A percentile compares a stretch with the other conserved stretches of the same genome.
Evolutionary conservation across 2,113 vertebrate species (phyloP).

Genomic region (Sapayoa aenigma): DNA sequence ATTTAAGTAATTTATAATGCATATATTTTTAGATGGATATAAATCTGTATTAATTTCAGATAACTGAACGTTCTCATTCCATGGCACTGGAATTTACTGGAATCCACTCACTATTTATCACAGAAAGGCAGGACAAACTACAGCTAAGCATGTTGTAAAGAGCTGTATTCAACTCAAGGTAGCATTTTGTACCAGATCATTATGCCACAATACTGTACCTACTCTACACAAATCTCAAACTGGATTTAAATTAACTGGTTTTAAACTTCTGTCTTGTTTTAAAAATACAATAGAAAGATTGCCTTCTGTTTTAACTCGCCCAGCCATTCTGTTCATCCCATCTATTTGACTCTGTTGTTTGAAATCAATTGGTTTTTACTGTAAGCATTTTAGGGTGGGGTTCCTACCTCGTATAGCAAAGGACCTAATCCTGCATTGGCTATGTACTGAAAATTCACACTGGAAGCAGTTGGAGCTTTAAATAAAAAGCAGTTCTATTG

Average conservation of each 20-base stretch:
- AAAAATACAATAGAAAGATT: slow-evolving; percentile 30
- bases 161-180: not conserved
- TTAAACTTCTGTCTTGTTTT: slow-evolving; percentile 41
- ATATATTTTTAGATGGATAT: not conserved
- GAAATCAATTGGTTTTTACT: slow-evolving; percentile 11
- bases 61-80: not conserved
- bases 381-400: not conserved
- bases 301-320: not conserved
- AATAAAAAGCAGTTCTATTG: not conserved
- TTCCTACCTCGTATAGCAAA: not conserved
- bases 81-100: too few species aligned
- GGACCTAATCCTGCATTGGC: not conserved
- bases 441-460: not conserved
- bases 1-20: not conserved
- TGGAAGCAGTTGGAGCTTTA: not conserved
- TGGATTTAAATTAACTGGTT: slow-evolving; percentile 40
- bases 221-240: slow-evolving; percentile 18
- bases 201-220: slow-evolving; percentile 19
- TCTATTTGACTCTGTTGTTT: slow-evolving; percentile 17
- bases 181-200: slow-evolving; percentile 11
- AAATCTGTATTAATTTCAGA: not conserved
- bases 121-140: not conserved
- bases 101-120: not conserved
- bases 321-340: not conserved
- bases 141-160: not conserved